These are phyloP conservation scores for Plecturocebus donacophilus DNA, from an alignment of 2,113 vertebrate species.

Conservation along the genomic window DNA sequence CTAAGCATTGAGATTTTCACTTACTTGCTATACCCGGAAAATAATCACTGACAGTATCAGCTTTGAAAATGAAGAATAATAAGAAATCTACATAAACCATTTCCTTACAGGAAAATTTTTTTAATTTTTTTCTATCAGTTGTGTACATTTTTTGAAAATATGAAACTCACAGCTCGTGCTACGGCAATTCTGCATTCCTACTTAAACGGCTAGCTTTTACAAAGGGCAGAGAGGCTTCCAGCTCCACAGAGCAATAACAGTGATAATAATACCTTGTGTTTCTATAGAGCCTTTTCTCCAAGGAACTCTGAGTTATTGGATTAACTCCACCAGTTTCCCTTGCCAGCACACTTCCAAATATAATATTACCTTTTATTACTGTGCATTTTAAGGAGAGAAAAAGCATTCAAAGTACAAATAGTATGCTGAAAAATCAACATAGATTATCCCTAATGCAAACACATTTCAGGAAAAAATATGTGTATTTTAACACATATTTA, in stretches of 20 bases:
- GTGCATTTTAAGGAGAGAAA: conserved; percentile 30
- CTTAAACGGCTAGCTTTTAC: background rate
- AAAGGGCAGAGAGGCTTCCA: conserved; percentile 45
- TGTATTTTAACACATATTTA: conserved; percentile 32
- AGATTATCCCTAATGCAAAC: conserved; percentile 52
- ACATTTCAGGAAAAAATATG: conserved; percentile 17
- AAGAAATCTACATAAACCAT: conserved; percentile 22
- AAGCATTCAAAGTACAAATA: conserved; percentile 49
- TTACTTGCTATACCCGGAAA: background rate
- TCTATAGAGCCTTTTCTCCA: conserved; percentile 61
- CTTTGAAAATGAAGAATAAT: background rate
- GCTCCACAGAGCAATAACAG: conserved; percentile 14
- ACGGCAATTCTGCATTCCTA: background rate
- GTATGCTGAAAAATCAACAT: conserved; percentile 54
- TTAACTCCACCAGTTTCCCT: conserved; percentile 49
- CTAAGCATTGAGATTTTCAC: background rate
- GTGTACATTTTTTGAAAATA: conserved; percentile 49
- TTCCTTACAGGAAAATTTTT: background rate
- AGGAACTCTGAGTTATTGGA: conserved; percentile 67
- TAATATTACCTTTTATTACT: conserved; percentile 2
- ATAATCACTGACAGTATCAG: background rate
- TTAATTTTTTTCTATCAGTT: background rate
- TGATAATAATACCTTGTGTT: conserved; percentile 64
- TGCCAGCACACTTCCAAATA: background rate
- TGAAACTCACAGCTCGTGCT: conserved; percentile 40